Percentiles rank a stretch among this genome's conserved stretches.
These are phyloP conservation scores for Puntigrus tetrazona DNA, from an alignment of 2,113 vertebrate species.

Conservation along the genomic window DNA sequence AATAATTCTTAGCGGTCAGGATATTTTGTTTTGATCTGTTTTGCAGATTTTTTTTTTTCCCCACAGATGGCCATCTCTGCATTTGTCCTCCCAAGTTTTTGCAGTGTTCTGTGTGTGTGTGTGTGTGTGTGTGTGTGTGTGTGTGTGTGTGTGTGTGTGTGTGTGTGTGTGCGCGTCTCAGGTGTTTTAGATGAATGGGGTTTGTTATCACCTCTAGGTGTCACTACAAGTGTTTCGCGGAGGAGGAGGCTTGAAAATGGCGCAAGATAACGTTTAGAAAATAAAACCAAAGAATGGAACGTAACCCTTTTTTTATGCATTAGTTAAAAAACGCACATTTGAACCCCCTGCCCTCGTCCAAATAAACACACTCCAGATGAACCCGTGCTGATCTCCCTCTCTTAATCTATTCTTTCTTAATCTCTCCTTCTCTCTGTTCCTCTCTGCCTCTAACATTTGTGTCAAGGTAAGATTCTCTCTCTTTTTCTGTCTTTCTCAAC, in stretches of 20 bases:
- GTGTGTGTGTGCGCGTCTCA: background rate
- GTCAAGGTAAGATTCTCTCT: constrained; percentile 63
- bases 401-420: constrained; percentile 36
- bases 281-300: background rate
- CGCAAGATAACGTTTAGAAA: background rate
- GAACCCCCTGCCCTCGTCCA: constrained; percentile 49
- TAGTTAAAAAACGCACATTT: constrained; percentile 18
- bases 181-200: background rate
- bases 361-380: constrained; percentile 36
- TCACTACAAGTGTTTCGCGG: constrained; percentile 2
- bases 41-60: background rate
- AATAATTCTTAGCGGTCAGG: background rate
- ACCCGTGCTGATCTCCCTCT: constrained; percentile 5
- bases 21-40: background rate
- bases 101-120: background rate
- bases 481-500: constrained; percentile 10
- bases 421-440: constrained; percentile 50
- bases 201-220: constrained; percentile 10
- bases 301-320: background rate
- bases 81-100: background rate
- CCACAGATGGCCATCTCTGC: background rate
- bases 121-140: constrained; percentile 11
- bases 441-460: constrained; percentile 59
- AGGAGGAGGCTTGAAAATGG: background rate
- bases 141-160: constrained; percentile 14